Evolutionary conservation across 2,797 vertebrate species (phyloP), one percentile per base, ranked within the genome.

Genomic region (Mallotus villosus): DNA sequence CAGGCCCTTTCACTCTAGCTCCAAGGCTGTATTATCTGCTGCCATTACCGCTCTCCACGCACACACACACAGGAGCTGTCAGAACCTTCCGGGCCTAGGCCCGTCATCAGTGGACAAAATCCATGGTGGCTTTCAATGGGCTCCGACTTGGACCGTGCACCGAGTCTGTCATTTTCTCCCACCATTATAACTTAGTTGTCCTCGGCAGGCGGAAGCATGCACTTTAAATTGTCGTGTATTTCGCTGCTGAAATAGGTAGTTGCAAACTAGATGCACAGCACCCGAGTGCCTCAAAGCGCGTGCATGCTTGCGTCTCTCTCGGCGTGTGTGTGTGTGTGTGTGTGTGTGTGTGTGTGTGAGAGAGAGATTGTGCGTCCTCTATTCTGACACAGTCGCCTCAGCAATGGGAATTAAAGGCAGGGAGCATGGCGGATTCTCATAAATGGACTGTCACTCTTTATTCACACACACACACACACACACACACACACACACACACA

Each of bases 361-460:
- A 17, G 60, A 19, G 60, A 32, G 25, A 62, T 68, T 68, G 4
- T 62, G 68, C 63, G 59, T 64, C 59, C 78, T 73, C 25, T 71
- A 37, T 71, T 74, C 49, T 73, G 86, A 79, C 83, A 74, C 55
- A n/a, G 68, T 80, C 63, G 75, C 69, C 69, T 61, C 70, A 62
- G 70, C 75, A 73, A 65, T 65, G 19, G 59, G 76, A 83, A 88
- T 86, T 84, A 86, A 86, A 87, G 62, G 72, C 78, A 24, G 83
- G 78, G 82, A 78, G 83, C 85, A 81, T 81, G 74, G 82, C 84
- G 19, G 77, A 77, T 76, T 68, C 76, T 87, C 80, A 77, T 88
- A 85, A 89, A 82, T 83, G 78, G 83, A 81, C 83, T 87, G 85
- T 85, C 86, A 86, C 78, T 89, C 84, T 74, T 85, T 78, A 77